phyloP scores from a whole-genome alignment of 2,113 vertebrate species.

The Nymphicus hollandicus region DNA sequence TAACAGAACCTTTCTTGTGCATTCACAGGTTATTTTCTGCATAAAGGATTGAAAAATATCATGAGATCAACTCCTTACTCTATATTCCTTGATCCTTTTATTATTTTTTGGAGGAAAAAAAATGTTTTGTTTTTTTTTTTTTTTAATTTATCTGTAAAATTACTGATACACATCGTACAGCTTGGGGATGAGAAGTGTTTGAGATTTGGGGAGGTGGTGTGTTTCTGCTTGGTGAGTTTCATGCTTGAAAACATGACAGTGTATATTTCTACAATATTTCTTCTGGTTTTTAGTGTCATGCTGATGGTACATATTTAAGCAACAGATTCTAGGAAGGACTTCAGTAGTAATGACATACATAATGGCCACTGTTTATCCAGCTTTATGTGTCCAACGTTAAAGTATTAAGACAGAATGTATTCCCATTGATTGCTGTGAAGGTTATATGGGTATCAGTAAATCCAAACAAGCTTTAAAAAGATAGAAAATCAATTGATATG shows the following conservation, averaged over 20 bases:
- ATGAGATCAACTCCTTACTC: neutral
- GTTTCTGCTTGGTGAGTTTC: neutral
- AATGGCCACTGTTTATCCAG: neutral
- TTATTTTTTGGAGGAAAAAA: neutral
- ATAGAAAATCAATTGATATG: slow-evolving; percentile 46
- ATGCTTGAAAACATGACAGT: neutral
- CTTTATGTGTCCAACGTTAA: neutral
- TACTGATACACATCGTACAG: neutral
- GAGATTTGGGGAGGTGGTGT: neutral
- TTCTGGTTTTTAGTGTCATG: neutral
- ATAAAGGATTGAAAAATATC: neutral
- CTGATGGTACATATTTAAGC: neutral
- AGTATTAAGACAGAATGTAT: slow-evolving; percentile 21
- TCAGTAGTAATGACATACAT: neutral
- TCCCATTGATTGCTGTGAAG: slow-evolving; percentile 47
- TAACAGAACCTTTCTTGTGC: neutral
- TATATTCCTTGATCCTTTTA: neutral
- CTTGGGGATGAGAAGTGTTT: neutral
- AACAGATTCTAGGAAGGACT: neutral
- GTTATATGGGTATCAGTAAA: slow-evolving; percentile 45
- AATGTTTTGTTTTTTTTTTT: neutral
- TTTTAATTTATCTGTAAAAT: neutral
- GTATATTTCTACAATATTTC: neutral
- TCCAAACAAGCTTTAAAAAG: slow-evolving; percentile 50
- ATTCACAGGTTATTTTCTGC: neutral